A percentile compares a stretch with the other conserved stretches of the same genome.
Conservation (phyloP, 1,140 invertebrate genomes). For the Leucophenga varia region DNA sequence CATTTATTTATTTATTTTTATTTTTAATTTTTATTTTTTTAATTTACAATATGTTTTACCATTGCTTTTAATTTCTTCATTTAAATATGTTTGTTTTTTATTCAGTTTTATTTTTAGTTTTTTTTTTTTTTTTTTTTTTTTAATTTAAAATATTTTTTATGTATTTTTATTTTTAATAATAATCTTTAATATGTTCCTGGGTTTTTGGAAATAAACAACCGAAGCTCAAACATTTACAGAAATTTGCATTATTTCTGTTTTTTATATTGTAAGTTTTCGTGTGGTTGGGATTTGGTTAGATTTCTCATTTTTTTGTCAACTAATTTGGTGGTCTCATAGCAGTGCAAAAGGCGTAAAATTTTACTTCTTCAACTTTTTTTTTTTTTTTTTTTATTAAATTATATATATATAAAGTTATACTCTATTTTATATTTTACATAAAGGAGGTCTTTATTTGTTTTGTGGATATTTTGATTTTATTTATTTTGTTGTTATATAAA, state of each 20-base stretch:
- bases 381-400: slow-evolving; percentile 7
- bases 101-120: slow-evolving; percentile 17
- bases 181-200: too few species aligned
- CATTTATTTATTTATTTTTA: slow-evolving; percentile 3
- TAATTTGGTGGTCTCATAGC: slow-evolving; percentile 51
- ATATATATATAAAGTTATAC: slow-evolving; percentile 25
- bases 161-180: too few species aligned
- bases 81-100: slow-evolving; percentile 28
- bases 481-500: slow-evolving; percentile 6
- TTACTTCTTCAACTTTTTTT: neutral
- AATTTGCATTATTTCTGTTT: slow-evolving; percentile 11
- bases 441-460: neutral
- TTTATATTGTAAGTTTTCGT: slow-evolving; percentile 4
- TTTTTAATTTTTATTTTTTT: slow-evolving; percentile 10
- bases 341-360: slow-evolving; percentile 45
- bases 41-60: slow-evolving; percentile 20
- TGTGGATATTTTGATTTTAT: neutral
- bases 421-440: slow-evolving; percentile 27
- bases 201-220: slow-evolving; percentile 37
- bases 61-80: slow-evolving; percentile 9
- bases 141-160: too few species aligned
- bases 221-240: slow-evolving; percentile 40
- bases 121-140: too few species aligned
- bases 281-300: slow-evolving; percentile 9
- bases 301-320: slow-evolving; percentile 28